These are phyloP conservation scores for Chloebia gouldiae DNA, from an alignment of 2,113 vertebrate genomes.

Conservation along the genomic window DNA sequence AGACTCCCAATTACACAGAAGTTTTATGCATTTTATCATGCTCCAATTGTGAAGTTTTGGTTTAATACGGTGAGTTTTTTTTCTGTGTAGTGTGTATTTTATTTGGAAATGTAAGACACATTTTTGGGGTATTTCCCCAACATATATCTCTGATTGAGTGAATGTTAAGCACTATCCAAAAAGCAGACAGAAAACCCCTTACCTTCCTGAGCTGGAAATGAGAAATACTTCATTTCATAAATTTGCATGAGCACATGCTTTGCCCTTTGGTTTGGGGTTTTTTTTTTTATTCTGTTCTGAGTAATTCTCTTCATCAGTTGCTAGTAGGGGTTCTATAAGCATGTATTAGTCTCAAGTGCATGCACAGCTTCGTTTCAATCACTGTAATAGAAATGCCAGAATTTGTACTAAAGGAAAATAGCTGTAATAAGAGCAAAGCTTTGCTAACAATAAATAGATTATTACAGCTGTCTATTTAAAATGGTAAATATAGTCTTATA, in stretches of 20 bases:
- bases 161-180: background rate
- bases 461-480: background rate
- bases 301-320: background rate
- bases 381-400: background rate
- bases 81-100: background rate
- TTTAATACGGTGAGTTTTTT: conserved; percentile 89
- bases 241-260: background rate
- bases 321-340: background rate
- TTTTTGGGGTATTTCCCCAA: background rate
- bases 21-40: conserved; percentile 97
- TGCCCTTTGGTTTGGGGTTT: background rate
- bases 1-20: conserved; percentile 93
- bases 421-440: background rate
- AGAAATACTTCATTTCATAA: background rate
- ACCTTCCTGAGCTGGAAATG: background rate
- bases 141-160: background rate
- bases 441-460: background rate
- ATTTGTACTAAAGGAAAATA: background rate
- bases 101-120: background rate
- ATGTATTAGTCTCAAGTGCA: background rate
- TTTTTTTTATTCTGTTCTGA: background rate
- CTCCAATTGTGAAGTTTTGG: conserved; percentile 99
- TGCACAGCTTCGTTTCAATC: background rate
- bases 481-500: background rate
- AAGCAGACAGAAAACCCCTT: background rate